phyloP scores from a whole-genome alignment of 2,797 vertebrate species.

The Pipistrellus nathusii region DNA sequence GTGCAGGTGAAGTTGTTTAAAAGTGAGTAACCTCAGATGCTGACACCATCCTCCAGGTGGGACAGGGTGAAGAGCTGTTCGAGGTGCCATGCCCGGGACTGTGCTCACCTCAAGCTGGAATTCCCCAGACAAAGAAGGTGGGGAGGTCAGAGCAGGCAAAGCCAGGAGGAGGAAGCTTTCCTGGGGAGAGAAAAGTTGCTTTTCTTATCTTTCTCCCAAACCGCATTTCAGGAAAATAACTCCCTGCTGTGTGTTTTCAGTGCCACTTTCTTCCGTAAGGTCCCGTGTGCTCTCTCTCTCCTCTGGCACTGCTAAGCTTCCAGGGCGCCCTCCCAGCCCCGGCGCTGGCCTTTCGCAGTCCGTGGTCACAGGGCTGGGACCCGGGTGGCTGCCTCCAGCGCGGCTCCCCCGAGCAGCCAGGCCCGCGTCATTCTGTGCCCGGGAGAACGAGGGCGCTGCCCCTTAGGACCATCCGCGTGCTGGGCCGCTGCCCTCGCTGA shows the following conservation, averaged over 20 bases:
- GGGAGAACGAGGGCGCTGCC: not conserved
- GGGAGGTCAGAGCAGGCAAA: slow-evolving; percentile 70
- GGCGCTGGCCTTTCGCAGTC: not conserved
- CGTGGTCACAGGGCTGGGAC: not conserved
- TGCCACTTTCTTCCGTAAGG: slow-evolving; percentile 15
- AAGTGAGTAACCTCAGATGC: slow-evolving; percentile 56
- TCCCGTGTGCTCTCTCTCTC: not conserved
- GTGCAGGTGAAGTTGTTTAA: slow-evolving; percentile 68
- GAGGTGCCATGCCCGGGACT: rapidly evolving
- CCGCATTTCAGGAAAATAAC: slow-evolving; percentile 65
- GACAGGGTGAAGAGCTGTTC: not conserved
- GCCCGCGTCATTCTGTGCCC: not conserved
- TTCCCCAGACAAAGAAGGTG: not conserved
- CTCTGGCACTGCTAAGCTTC: not conserved
- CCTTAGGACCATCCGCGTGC: not conserved
- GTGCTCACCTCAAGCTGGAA: not conserved
- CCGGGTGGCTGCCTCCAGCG: not conserved
- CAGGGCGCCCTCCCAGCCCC: not conserved
- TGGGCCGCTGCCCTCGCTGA: slow-evolving; percentile 19
- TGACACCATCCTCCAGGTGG: slow-evolving; percentile 49
- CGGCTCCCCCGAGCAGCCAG: not conserved
- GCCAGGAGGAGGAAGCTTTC: slow-evolving; percentile 49
- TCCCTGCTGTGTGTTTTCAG: slow-evolving; percentile 46
- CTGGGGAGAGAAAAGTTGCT: slow-evolving; percentile 14
- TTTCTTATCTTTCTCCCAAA: slow-evolving; percentile 70